These are phyloP conservation scores for Micronisus gabar DNA, from an alignment of 2,113 vertebrate species.

Conservation along the genomic window DNA sequence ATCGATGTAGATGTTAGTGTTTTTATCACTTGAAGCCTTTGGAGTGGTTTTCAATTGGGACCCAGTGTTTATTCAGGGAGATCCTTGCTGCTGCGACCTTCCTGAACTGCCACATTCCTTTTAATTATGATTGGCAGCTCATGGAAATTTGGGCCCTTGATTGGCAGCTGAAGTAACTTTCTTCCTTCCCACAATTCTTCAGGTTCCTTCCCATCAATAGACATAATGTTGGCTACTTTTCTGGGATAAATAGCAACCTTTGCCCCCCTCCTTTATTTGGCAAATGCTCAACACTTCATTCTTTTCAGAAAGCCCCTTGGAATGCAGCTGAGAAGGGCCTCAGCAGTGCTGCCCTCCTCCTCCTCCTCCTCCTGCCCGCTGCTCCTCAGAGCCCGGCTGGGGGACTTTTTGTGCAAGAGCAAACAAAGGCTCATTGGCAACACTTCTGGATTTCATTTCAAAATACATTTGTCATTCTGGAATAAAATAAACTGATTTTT, in stretches of 20 bases:
- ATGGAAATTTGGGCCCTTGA: constrained; percentile 80
- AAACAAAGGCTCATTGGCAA: constrained; percentile 76
- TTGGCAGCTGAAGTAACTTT: constrained; percentile 78
- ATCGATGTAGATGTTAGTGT: not conserved
- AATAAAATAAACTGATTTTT: constrained; percentile 72
- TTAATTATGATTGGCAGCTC: constrained; percentile 81
- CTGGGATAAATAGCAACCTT: constrained; percentile 77
- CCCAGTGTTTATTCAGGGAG: constrained; percentile 73
- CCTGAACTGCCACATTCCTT: constrained; percentile 79
- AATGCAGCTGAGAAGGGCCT: constrained; percentile 71
- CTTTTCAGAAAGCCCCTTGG: constrained; percentile 72
- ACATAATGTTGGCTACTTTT: constrained; percentile 82
- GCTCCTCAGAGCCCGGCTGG: not conserved
- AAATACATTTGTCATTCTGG: constrained; percentile 62
- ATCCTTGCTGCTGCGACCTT: constrained; percentile 74
- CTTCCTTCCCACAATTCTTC: constrained; percentile 83
- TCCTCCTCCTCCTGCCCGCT: not conserved
- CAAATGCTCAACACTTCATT: constrained; percentile 59
- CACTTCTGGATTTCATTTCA: constrained; percentile 72
- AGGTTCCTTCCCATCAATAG: constrained; percentile 81
- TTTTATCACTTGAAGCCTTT: not conserved
- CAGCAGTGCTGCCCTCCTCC: constrained; percentile 50
- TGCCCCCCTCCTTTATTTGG: constrained; percentile 71
- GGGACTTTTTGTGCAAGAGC: constrained; percentile 42
- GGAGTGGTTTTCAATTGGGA: constrained; percentile 51